Percentiles rank a stretch among this genome's conserved stretches.
Conservation (phyloP, 2,888 invertebrate species). For the Bursaphelenchus okinawaensis region DNA sequence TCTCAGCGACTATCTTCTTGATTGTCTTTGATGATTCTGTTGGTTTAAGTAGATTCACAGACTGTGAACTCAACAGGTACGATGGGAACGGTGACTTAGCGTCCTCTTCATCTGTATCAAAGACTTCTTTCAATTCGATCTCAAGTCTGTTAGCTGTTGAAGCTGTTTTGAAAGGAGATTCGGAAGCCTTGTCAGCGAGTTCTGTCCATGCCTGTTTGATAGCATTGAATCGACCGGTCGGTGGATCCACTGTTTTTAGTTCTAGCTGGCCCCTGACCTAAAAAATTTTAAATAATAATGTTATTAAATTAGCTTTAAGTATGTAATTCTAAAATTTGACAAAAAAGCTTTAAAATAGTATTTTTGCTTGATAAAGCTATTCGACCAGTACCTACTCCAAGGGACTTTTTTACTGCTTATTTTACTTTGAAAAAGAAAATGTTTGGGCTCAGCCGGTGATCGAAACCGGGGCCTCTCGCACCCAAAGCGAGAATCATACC, state of each 20-base stretch:
- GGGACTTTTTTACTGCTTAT: too few relatives aligned
- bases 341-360: too few relatives aligned
- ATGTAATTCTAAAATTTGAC: too few relatives aligned
- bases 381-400: too few relatives aligned
- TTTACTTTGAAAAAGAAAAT: too few relatives aligned
- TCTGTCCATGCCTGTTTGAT: not conserved
- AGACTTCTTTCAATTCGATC: not conserved
- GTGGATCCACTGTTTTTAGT: not conserved
- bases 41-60: not conserved
- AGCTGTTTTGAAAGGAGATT: not conserved
- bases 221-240: not conserved
- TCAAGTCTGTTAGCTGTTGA: not conserved
- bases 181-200: not conserved
- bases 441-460: conserved; percentile 38
- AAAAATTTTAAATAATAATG: not conserved
- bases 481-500: conserved; percentile 57
- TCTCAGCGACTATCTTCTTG: not conserved
- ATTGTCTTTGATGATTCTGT: not conserved
- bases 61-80: not conserved
- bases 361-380: too few relatives aligned
- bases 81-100: not conserved
- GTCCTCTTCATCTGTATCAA: not conserved
- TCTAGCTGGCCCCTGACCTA: not conserved
- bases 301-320: too few relatives aligned
- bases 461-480: conserved; percentile 54